Base-by-base conservation (phyloP, 2,888 invertebrate species). In the Adela reaumurella region DNA sequence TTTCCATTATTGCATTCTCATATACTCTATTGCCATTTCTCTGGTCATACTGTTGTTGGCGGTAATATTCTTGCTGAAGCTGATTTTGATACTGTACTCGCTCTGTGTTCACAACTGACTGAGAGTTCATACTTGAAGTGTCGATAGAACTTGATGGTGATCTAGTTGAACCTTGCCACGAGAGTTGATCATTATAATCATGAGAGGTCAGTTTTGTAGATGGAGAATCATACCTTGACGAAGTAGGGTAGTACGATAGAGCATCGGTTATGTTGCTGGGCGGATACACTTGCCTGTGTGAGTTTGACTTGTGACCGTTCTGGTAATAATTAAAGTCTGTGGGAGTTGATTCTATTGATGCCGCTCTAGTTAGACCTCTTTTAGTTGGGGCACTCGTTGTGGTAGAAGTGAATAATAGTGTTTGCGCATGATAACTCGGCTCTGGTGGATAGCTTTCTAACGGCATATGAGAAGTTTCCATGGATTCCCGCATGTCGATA, bases 161-260 rank as follows among this genome's bases (percentile, higher is more conserved):
- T 62, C 78, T 81, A 67, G 74, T 80, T 8, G 81, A 74, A 52
- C 77, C 82, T 58, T 83, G 69, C 85, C 86, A 86, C 16, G 82
- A 80, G 20, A 77, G 66, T 53, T 82, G 82, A 58, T 86, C 86
- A 61, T 66, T 70, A 42, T 73, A 72, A 52, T 86, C 83, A 45
- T 81, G 74, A 45, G 83, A 82, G 46, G 82, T 64, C 62, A 79
- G 76, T 55, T 81, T 79, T 28, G 77, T 72, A 29, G 77, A 72
- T 46, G 77, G 72, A 28, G 77, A 72, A 46, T 85, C 85, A 56
- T 85, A 84, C 54, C 84, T 68, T 47, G 80, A 83, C 29, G 85
- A 87, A 1, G 88, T 88, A 1, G 92, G 92, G 65, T 92, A 92
- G 58, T 90, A 92, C 1, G 89, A 88, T 6, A 92, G 70, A 14